phyloP scores from a whole-genome alignment of 1,140 invertebrate species.

The Dendrolimus kikuchii region DNA sequence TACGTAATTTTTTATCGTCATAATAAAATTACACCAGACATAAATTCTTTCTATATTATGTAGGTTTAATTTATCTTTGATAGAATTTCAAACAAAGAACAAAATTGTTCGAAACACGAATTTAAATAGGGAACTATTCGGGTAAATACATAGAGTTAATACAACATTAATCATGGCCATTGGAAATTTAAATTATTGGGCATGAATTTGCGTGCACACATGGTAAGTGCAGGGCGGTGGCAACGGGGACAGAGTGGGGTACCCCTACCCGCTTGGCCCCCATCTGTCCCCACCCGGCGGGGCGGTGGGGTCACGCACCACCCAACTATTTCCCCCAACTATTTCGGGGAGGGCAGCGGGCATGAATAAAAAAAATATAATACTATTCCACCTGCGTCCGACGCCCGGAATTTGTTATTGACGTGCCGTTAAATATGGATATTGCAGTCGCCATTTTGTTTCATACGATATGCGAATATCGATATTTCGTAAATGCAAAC shows the following conservation, averaged over 20 bases:
- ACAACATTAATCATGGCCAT: slow-evolving; percentile 58
- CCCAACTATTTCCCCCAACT: slow-evolving; percentile 50
- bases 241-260: slow-evolving; percentile 33
- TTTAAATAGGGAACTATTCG: not conserved
- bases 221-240: slow-evolving; percentile 34
- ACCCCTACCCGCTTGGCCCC: slow-evolving; percentile 22
- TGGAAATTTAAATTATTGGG: slow-evolving; percentile 68
- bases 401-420: slow-evolving; percentile 45
- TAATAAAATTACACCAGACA: no score
- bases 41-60: no score
- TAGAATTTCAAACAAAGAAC: no score
- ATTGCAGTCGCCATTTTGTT: slow-evolving; percentile 51
- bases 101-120: not conserved
- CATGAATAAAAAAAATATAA: slow-evolving; percentile 56
- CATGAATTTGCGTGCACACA: slow-evolving; percentile 63
- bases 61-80: no score
- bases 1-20: no score
- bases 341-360: slow-evolving; percentile 54
- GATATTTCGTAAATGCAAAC: not conserved
- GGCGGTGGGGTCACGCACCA: slow-evolving; percentile 41
- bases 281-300: slow-evolving; percentile 17
- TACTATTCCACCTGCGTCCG: slow-evolving; percentile 59
- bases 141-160: slow-evolving; percentile 51
- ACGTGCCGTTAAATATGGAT: slow-evolving; percentile 41
- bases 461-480: slow-evolving; percentile 13